Conservation (phyloP, 1,140 invertebrate species). For the Drosophila pseudoananassae region DNA sequence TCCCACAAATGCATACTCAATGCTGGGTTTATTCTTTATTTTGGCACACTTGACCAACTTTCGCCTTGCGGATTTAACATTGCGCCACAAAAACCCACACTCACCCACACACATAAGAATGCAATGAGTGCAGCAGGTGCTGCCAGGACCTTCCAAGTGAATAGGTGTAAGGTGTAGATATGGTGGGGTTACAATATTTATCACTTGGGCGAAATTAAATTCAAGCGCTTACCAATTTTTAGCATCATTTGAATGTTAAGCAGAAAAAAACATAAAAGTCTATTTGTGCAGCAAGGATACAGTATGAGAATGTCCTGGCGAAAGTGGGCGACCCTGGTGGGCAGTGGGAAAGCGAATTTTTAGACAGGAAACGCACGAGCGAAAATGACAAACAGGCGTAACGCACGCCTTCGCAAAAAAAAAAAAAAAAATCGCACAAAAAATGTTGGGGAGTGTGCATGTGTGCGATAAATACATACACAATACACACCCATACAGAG, state of each 20-base stretch:
- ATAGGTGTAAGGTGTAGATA: conserved; percentile 9
- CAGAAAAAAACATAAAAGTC: conserved; percentile 70
- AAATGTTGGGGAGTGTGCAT: conserved; percentile 46
- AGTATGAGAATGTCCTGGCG: neutral
- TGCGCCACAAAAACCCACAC: conserved; percentile 12
- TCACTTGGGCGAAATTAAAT: conserved; percentile 70
- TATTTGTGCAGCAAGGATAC: conserved; percentile 39
- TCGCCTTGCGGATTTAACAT: conserved; percentile 57
- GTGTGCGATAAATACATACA: conserved; percentile 54
- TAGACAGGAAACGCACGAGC: conserved; percentile 66
- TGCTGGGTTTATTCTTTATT: conserved; percentile 59
- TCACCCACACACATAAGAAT: conserved; percentile 2
- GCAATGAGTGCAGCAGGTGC: conserved; percentile 72
- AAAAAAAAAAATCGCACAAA: conserved; percentile 29
- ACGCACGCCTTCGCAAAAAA: conserved; percentile 44
- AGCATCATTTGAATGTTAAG: conserved; percentile 77
- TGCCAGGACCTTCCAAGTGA: conserved; percentile 23
- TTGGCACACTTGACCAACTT: conserved; percentile 78
- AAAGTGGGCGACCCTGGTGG: conserved; percentile 5
- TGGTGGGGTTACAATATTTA: conserved; percentile 48
- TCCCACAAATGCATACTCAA: conserved; percentile 14
- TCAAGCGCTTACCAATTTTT: conserved; percentile 62
- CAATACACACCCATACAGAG: conserved; percentile 57
- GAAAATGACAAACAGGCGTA: conserved; percentile 64
- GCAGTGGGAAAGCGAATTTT: conserved; percentile 43